These are phyloP conservation scores for Mamestra configurata DNA, from an alignment of 1,140 invertebrate genomes.

Conservation along the genomic window DNA sequence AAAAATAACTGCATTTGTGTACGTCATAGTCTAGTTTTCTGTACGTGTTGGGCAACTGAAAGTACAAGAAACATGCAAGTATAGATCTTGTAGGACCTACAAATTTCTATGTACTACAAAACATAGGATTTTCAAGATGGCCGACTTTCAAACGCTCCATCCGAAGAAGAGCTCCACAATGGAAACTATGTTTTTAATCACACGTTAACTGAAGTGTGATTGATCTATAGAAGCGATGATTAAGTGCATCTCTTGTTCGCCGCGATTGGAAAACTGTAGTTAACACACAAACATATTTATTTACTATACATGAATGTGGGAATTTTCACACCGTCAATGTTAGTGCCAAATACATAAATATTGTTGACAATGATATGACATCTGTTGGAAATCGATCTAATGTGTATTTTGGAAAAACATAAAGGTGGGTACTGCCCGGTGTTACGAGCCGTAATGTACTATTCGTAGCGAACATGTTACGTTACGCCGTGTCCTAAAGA, in stretches of 20 bases:
- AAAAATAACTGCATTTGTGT: no score
- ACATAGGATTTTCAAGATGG: background rate
- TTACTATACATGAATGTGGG: background rate
- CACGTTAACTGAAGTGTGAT: constrained; percentile 16
- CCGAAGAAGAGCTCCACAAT: constrained; percentile 1
- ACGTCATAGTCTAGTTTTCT: no score
- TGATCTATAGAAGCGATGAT: constrained; percentile 20
- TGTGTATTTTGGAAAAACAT: no score
- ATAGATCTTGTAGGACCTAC: no score
- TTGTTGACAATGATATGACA: background rate
- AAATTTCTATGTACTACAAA: no score
- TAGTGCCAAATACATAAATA: constrained; percentile 5
- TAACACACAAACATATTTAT: background rate
- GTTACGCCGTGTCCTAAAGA: no score
- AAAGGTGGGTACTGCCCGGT: no score
- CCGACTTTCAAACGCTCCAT: background rate
- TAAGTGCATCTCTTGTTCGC: background rate
- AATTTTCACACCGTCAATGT: constrained; percentile 14
- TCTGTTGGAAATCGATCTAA: background rate
- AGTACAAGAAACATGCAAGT: no score
- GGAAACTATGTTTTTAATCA: background rate
- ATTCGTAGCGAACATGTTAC: no score
- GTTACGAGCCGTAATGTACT: no score
- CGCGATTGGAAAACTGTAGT: constrained; percentile 11
- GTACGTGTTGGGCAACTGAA: no score